Evolutionary conservation across 2,113 vertebrate species (phyloP).

Genomic region (Danionella cerebrum): DNA sequence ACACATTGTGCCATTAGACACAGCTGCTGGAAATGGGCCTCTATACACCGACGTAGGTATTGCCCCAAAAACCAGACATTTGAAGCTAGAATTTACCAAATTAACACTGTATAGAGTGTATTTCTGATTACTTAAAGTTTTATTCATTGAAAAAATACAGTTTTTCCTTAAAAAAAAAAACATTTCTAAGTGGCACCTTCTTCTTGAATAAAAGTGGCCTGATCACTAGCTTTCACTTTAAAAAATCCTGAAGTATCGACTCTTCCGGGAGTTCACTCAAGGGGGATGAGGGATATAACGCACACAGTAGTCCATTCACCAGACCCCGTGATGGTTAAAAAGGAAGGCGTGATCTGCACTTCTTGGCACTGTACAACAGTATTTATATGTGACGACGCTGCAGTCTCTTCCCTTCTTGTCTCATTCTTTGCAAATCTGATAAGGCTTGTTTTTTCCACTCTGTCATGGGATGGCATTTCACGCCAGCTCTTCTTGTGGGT

Average conservation of each 20-base stretch:
- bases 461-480: slow-evolving; percentile 47
- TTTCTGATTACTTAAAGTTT: too few species aligned
- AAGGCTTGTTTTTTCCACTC: slow-evolving; percentile 26
- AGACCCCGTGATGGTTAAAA: slow-evolving; percentile 60
- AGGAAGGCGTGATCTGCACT: slow-evolving; percentile 58
- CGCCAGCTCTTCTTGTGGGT: slow-evolving; percentile 16
- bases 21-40: too few species aligned
- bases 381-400: slow-evolving; percentile 39
- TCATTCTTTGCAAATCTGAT: slow-evolving; percentile 54
- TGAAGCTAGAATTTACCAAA: too few species aligned
- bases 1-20: too few species aligned
- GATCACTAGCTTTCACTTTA: background rate
- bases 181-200: too few species aligned
- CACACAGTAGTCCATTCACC: slow-evolving; percentile 34
- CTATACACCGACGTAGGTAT: too few species aligned
- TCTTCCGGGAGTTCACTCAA: background rate
- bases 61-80: too few species aligned
- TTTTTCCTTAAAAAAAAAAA: too few species aligned
- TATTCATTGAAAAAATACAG: too few species aligned
- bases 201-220: background rate
- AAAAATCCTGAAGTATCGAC: background rate
- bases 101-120: too few species aligned
- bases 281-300: background rate
- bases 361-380: slow-evolving; percentile 46
- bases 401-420: slow-evolving; percentile 48